These are phyloP conservation scores for Acrocyrtus sp. DNA, from an alignment of 2,888 invertebrate genomes.

Conservation along the genomic window DNA sequence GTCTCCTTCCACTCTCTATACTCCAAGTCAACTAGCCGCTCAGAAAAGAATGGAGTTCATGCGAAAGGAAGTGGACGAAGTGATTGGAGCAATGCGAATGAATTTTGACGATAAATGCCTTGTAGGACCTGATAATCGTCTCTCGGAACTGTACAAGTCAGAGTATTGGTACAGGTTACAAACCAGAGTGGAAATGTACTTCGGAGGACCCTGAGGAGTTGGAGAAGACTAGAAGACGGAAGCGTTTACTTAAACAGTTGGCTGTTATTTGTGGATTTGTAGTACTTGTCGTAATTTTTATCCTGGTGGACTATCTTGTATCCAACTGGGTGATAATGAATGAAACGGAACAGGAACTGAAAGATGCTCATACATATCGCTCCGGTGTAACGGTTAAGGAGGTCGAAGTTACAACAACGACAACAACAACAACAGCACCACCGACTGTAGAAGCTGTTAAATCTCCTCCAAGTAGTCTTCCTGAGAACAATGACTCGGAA, in stretches of 20 bases:
- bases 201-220: neutral
- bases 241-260: too few species aligned
- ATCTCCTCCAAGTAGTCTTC: neutral
- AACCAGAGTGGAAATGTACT: slow-evolving; percentile 8
- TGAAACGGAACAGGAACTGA: too few species aligned
- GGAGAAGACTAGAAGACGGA: neutral
- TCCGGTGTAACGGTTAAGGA: neutral
- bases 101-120: slow-evolving; percentile 22
- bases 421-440: neutral
- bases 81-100: slow-evolving; percentile 20
- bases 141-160: slow-evolving; percentile 21
- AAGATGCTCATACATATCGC: slow-evolving; percentile 31
- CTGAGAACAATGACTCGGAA: neutral
- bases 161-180: slow-evolving; percentile 3
- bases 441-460: neutral
- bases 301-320: too few species aligned
- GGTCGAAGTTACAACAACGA: neutral
- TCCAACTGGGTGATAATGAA: too few species aligned
- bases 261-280: too few species aligned
- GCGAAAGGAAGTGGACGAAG: slow-evolving; percentile 17
- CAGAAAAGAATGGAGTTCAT: slow-evolving; percentile 11
- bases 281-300: too few species aligned
- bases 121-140: slow-evolving; percentile 8
- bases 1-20: neutral
- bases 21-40: slow-evolving; percentile 8